These are phyloP conservation scores for Drosophila bipectinata DNA, from an alignment of 1,140 invertebrate genomes.

Conservation along the genomic window DNA sequence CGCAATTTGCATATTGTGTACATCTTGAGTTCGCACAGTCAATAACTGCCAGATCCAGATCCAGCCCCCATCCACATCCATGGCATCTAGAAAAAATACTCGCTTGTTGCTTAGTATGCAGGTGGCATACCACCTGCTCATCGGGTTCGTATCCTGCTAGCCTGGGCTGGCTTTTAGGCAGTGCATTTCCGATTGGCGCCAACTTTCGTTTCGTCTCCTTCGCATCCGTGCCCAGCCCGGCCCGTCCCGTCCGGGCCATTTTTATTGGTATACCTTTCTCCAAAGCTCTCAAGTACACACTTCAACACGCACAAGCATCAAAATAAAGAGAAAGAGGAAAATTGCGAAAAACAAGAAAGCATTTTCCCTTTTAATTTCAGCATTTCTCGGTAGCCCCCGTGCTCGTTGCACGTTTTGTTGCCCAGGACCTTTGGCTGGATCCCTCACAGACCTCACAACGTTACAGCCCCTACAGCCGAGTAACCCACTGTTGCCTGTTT, in stretches of 20 bases:
- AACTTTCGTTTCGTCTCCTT: constrained; percentile 43
- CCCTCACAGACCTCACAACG: not conserved
- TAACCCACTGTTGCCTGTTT: constrained; percentile 71
- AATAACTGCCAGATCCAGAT: constrained; percentile 48
- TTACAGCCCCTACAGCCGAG: constrained; percentile 25
- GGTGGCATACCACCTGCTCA: constrained; percentile 35
- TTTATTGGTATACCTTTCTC: constrained; percentile 55
- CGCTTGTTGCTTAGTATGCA: constrained; percentile 70
- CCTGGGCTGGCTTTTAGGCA: constrained; percentile 34
- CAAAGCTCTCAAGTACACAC: constrained; percentile 50
- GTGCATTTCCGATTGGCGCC: constrained; percentile 59
- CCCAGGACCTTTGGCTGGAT: constrained; percentile 1
- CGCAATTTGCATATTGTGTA: constrained; percentile 70
- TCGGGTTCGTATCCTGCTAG: constrained; percentile 19
- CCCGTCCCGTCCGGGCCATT: not conserved
- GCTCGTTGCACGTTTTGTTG: constrained; percentile 9
- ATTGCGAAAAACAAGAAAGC: constrained; percentile 48
- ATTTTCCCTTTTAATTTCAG: constrained; percentile 75
- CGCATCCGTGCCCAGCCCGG: not conserved
- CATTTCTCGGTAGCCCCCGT: constrained; percentile 49
- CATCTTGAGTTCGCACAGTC: constrained; percentile 56
- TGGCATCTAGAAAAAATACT: constrained; percentile 28
- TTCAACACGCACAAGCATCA: constrained; percentile 57
- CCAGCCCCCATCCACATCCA: not conserved
- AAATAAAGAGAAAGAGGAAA: constrained; percentile 22